Conservation (phyloP, 2,113 vertebrate species). For the Archocentrus centrarchus region DNA sequence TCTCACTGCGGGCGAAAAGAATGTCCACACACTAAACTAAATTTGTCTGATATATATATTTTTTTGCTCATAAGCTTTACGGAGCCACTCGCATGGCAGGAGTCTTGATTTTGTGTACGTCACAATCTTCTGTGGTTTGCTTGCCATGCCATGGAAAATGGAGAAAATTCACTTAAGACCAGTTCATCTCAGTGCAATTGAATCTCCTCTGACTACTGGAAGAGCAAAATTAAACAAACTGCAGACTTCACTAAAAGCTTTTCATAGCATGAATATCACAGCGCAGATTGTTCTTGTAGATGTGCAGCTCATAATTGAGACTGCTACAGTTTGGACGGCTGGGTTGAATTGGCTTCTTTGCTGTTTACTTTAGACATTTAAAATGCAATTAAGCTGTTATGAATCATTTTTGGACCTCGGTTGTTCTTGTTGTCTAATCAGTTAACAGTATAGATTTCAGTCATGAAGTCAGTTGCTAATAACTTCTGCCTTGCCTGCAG, state of each 20-base stretch:
- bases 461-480: background rate
- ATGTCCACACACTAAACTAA: background rate
- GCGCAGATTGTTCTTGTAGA: conserved; percentile 2
- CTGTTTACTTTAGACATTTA: background rate
- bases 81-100: background rate
- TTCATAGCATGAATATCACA: background rate
- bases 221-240: conserved; percentile 11
- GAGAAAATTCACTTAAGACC: background rate
- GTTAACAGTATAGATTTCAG: background rate
- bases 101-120: background rate
- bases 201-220: background rate
- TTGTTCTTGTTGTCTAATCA: conserved; percentile 4
- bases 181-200: background rate
- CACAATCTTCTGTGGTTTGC: background rate
- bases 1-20: background rate
- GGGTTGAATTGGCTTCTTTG: background rate
- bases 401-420: conserved; percentile 10
- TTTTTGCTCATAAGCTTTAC: background rate
- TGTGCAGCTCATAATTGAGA: background rate
- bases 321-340: background rate
- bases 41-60: background rate
- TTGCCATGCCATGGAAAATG: background rate
- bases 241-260: conserved; percentile 2
- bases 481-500: background rate
- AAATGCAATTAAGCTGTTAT: background rate